Percentiles rank a stretch among this genome's conserved stretches.
Evolutionary conservation across 1,140 invertebrate genomes (phyloP).

Genomic region (Xylocopa sonorina): DNA sequence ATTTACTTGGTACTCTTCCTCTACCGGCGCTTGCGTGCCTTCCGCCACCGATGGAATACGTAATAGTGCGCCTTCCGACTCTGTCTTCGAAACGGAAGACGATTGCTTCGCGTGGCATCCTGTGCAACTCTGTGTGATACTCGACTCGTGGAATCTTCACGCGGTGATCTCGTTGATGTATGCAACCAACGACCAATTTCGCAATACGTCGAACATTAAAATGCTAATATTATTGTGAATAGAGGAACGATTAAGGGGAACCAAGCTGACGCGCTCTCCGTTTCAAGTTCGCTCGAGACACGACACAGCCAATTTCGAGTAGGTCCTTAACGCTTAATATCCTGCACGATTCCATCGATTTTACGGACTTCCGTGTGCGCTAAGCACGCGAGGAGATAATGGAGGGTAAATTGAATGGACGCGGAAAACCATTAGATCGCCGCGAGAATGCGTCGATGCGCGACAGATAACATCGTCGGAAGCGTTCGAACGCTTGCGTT

Average conservation of each 20-base stretch:
- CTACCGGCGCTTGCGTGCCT: slow-evolving; percentile 1
- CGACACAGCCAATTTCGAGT: not conserved
- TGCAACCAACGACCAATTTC: too few species aligned
- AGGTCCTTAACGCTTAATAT: slow-evolving; percentile 10
- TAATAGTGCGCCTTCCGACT: not conserved
- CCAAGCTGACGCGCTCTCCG: not conserved
- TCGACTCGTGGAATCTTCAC: not conserved
- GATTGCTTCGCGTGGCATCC: not conserved
- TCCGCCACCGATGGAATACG: not conserved
- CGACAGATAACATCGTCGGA: not conserved
- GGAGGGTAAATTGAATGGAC: slow-evolving; percentile 17
- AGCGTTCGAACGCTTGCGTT: not conserved
- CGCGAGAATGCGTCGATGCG: slow-evolving; percentile 15
- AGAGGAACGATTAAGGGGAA: not conserved
- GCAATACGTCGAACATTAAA: not conserved
- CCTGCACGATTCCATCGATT: not conserved
- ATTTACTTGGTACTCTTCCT: not conserved
- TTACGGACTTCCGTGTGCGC: slow-evolving; percentile 11
- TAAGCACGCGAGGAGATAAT: not conserved
- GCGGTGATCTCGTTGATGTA: not conserved
- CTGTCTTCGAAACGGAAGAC: too few species aligned
- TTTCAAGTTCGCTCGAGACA: not conserved
- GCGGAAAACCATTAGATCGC: not conserved
- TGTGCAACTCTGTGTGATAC: not conserved
- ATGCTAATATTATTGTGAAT: slow-evolving; percentile 28